phyloP scores from a whole-genome alignment of 2,888 invertebrate genomes.

The Zaprionus bogoriensis region DNA sequence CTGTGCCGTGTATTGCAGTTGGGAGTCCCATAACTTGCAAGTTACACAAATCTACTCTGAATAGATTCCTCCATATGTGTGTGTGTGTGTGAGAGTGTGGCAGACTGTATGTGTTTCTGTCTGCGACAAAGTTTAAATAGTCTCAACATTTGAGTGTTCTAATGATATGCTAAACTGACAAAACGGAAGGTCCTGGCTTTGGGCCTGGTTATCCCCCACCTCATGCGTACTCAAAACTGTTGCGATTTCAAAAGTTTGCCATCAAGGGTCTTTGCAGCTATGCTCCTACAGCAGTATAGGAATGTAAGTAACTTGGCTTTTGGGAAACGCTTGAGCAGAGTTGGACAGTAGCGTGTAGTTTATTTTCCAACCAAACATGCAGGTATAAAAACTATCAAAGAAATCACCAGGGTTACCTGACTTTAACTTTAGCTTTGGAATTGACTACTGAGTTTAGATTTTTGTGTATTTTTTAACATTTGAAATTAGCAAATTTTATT shows the following conservation, averaged over 20 bases:
- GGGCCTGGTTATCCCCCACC: neutral
- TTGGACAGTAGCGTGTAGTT: neutral
- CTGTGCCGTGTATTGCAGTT: conserved; percentile 22
- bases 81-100: conserved; percentile 1
- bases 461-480: neutral
- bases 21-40: conserved; percentile 44
- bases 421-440: neutral
- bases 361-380: neutral
- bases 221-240: conserved; percentile 36
- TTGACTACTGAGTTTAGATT: too few relatives aligned
- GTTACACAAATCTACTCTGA: conserved; percentile 34
- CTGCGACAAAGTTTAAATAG: conserved; percentile 67
- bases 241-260: conserved; percentile 42
- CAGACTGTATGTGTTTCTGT: neutral
- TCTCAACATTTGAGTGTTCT: conserved; percentile 67
- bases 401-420: neutral
- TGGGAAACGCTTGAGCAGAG: neutral
- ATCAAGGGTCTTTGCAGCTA: conserved; percentile 1
- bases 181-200: conserved; percentile 48
- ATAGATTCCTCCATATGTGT: conserved; percentile 34
- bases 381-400: neutral
- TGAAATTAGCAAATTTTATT: too few relatives aligned
- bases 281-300: neutral
- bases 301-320: neutral
- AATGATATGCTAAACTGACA: conserved; percentile 72